Evolutionary conservation across 2,888 invertebrate genomes (phyloP), one percentile per base, ranked within the genome.

Genomic region (Lycaena phlaeas): DNA sequence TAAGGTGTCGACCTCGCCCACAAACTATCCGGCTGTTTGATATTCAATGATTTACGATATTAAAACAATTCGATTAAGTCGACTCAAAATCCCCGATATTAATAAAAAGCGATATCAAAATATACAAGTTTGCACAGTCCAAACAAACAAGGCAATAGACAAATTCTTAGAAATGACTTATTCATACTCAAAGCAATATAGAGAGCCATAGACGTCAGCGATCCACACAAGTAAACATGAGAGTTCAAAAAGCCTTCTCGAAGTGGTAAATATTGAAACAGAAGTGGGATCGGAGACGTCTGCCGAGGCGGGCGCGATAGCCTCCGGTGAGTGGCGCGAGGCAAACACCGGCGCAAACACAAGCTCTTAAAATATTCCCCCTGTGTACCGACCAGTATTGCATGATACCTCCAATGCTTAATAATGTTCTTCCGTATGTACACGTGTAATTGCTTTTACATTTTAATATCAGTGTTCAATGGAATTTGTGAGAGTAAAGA

Each of bases 241-340:
- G 71, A 74, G 76, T 78, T 81, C 79, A 79, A 81, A 82, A 82
- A 81, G 82, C 76, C 81, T 79, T 81, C 79, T 74, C 76, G 74
- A 81, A 70, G 68, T 71, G 71, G 82, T 82, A 82, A 84, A 84
- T 84, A 84, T 84, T 84, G 82, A 77, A 82, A 73, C 74, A 81
- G 82, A 77, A 78, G 78, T 76, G 78, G 78, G 77, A 81, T 79
- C 72, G 75, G 69, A 76, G 78, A 71, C 72, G 75, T 74, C 78
- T 50, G 52, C 44, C 44, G 44, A 48, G 48, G 43, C 44, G 56
- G 64, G 61, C 68, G 74, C 81, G 82, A 81, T 81, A 81, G 82
- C 74, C 87, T 85, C 86, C 77, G 84, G 87, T 84, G 87, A 86
- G 87, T 81, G 86, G 76, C 77, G 63, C 68, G 70, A 63, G 64